Evolutionary conservation across 2,888 invertebrate species (phyloP), one percentile per base, ranked within the genome.

Genomic region (Diadegma fenestrale): DNA sequence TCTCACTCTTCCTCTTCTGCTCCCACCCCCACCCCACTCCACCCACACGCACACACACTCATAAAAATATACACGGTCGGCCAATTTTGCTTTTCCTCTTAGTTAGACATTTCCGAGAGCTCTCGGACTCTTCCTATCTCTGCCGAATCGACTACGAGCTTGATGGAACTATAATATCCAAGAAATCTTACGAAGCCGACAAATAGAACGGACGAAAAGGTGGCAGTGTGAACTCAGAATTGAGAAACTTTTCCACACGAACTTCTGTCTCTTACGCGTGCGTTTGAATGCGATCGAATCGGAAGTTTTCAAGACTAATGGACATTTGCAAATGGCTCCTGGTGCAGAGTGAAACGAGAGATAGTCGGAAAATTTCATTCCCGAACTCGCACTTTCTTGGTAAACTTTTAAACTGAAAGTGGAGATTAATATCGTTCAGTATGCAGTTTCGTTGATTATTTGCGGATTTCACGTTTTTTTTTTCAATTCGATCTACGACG

Each of bases 111-210:
- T 58, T 41, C 37, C 72, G 17, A 61, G n/a, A 10, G 30, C 12
- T 43, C 43, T 10, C 19, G 58, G 14, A 58, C 54, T 17, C 37
- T 41, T 41, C 7, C 58, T 7, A 51, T 19, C 73, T 61, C 19
- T n/a, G 17, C n/a, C 10, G 0, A 37, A 43, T n/a, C 45, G 2
- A 61, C 61, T 61, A 37, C 22, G 10, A 17, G 30, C 43, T 61
- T 61, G 30, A 73, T 61, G 41, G 22, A 26, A 41, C 43, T 7
- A 51, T 12, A 26, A 19, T 30, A 26, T 26, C 72, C 41, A 30
- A 58, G 73, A 61, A 61, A 73, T 61, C 43, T 73, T 22, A 30
- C 43, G 12, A 45, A 43, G 10, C 43, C 17, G 22, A 26, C 37
- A 58, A 1, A 73, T 43, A 22, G 33, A 51, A 51, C n/a, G 71